These are phyloP conservation scores for Aelia acuminata DNA, from an alignment of 2,888 invertebrate genomes.

Conservation along the genomic window DNA sequence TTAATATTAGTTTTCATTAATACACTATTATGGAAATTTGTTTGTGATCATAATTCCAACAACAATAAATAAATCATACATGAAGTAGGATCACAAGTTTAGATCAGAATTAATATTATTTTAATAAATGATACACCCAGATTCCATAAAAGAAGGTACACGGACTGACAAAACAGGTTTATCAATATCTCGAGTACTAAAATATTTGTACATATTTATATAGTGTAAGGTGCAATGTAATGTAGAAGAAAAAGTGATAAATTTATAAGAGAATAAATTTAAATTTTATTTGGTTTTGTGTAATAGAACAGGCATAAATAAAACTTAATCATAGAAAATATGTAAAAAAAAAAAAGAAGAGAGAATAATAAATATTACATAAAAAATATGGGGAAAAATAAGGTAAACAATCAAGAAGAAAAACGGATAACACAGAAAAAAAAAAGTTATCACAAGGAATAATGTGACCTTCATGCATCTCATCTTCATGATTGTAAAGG, in stretches of 20 bases:
- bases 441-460: conserved; percentile 54
- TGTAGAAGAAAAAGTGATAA: not conserved
- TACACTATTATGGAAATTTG: too few species aligned
- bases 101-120: not conserved
- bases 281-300: not conserved
- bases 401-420: not conserved
- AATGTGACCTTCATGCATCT: conserved; percentile 54
- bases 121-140: not conserved
- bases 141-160: not conserved
- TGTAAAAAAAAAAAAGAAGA: not conserved
- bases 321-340: not conserved
- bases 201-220: not conserved
- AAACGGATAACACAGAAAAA: conserved; percentile 60
- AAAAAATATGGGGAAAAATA: not conserved
- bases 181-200: not conserved
- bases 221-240: not conserved
- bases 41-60: too few species aligned
- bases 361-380: not conserved
- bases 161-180: not conserved
- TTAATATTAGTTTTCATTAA: not conserved
- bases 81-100: too few species aligned
- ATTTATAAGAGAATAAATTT: not conserved
- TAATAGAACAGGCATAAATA: not conserved
- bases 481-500: conserved; percentile 49
- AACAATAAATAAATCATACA: not conserved